Base-by-base conservation (phyloP, 1,140 invertebrate genomes). In the Streblospio benedicti region DNA sequence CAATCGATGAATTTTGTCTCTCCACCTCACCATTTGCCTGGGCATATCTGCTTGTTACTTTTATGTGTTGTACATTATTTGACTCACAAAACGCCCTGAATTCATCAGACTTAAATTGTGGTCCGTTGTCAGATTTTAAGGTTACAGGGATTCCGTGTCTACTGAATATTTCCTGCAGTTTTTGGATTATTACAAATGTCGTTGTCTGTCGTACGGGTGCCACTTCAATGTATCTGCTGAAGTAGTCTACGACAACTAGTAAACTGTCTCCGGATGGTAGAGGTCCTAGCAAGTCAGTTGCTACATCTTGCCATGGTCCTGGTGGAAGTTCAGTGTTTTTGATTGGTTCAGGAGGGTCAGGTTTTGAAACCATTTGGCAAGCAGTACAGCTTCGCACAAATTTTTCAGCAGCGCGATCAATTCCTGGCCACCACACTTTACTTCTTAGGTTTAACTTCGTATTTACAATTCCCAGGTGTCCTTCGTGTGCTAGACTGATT, bases 361-460 rank as follows among this genome's bases (percentile, higher is more conserved):
- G 57, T 38, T 38, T 14, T 20, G 47, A n/a, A n/a, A 59, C 25
- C 30, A 47, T 18, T 35, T 55, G 57, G 35, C 64, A 66, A 5
- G 44, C 47, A 20, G 30, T 12, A 3, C 71, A 71, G 12, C 53
- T 12, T 41, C 62, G 67, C 2, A 66, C 61, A 20, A 54, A 65
- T 28, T 61, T 57, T 60, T 77, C 71, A 6, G 64, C 64, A 28
- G 67, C 52, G 20, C 27, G 60, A 47, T 76, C 71, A 20, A 77
- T 71, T 25, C 59, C 50, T 44, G 65, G 65, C 70, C 69, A 77
- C 74, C 76, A 77, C 14, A 76, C 70, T 63, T 75, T 75, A 14
- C 51, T 32, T 62, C 71, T 45, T 47, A 73, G 54, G 14, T 57
- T 44, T 23, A 57, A 30, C 53, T 73, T 73, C 62, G 70, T 74